Conservation (phyloP, 1,140 invertebrate genomes). For the Wiebesia pumilae region DNA sequence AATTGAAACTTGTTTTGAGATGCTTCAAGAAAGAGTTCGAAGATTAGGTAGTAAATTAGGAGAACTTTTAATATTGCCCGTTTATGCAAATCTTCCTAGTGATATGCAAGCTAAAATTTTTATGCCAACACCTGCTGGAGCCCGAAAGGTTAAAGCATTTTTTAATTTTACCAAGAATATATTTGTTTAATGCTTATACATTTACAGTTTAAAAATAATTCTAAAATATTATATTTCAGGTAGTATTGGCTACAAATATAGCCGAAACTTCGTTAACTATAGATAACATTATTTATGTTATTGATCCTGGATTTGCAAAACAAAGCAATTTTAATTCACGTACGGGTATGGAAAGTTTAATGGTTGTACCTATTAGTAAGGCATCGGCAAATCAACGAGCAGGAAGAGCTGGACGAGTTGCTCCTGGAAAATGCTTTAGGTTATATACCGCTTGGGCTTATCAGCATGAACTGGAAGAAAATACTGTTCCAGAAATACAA, state of each 20-base stretch:
- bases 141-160: constrained; percentile 83
- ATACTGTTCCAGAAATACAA: constrained; percentile 98
- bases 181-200: background rate
- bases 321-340: constrained; percentile 99
- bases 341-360: constrained; percentile 98
- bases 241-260: constrained; percentile 98
- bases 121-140: constrained; percentile 94
- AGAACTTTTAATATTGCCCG: constrained; percentile 95
- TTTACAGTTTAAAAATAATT: background rate
- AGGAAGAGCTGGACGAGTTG: constrained; percentile 91
- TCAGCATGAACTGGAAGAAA: constrained; percentile 97
- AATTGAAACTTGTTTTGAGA: constrained; percentile 97
- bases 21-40: constrained; percentile 91
- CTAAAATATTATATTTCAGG: constrained; percentile 70
- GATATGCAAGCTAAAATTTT: constrained; percentile 99
- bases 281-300: constrained; percentile 99
- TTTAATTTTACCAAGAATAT: background rate
- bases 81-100: constrained; percentile 98
- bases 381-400: constrained; percentile 96
- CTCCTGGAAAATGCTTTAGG: constrained; percentile 98
- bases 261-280: constrained; percentile 99
- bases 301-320: constrained; percentile 99
- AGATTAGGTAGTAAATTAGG: constrained; percentile 94
- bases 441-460: constrained; percentile 98
- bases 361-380: constrained; percentile 98